Evolutionary conservation across 1,140 invertebrate genomes (phyloP).

Genomic region (Reticulitermes speratus): DNA sequence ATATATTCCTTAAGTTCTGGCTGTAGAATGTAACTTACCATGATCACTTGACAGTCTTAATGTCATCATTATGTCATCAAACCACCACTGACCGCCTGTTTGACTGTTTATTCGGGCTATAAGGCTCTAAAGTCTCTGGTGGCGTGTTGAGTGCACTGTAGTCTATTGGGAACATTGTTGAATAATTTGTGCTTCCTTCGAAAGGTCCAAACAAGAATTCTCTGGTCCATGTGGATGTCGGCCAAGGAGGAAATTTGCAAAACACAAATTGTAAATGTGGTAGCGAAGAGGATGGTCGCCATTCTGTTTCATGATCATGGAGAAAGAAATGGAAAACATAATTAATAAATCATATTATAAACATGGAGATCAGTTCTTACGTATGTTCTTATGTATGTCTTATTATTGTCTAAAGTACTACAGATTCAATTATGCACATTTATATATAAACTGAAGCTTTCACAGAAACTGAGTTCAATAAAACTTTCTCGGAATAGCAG

Average conservation of each 20-base stretch:
- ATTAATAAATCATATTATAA: no score
- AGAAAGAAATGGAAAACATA: no score
- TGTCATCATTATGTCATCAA: slow-evolving; percentile 40
- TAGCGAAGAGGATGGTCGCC: slow-evolving; percentile 50
- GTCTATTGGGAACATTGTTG: slow-evolving; percentile 66
- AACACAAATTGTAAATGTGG: slow-evolving; percentile 63
- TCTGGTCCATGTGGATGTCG: slow-evolving; percentile 68
- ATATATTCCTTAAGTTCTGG: background rate
- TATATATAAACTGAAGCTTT: no score
- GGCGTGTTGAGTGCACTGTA: slow-evolving; percentile 70
- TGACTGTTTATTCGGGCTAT: slow-evolving; percentile 63
- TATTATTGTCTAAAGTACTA: no score
- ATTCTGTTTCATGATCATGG: no score
- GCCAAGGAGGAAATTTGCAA: slow-evolving; percentile 69
- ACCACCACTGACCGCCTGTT: slow-evolving; percentile 70
- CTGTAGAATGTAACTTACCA: background rate
- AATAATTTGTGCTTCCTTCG: slow-evolving; percentile 51
- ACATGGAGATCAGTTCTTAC: no score
- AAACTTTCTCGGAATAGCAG: no score
- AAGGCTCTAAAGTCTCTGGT: slow-evolving; percentile 65
- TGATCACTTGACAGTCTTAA: background rate
- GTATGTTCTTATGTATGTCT: no score
- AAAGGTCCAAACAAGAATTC: slow-evolving; percentile 67
- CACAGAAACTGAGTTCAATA: no score
- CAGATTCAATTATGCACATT: no score